Evolutionary conservation across 2,888 invertebrate genomes (phyloP), one percentile per base, ranked within the genome.

Genomic region (Callimorpha dominula): DNA sequence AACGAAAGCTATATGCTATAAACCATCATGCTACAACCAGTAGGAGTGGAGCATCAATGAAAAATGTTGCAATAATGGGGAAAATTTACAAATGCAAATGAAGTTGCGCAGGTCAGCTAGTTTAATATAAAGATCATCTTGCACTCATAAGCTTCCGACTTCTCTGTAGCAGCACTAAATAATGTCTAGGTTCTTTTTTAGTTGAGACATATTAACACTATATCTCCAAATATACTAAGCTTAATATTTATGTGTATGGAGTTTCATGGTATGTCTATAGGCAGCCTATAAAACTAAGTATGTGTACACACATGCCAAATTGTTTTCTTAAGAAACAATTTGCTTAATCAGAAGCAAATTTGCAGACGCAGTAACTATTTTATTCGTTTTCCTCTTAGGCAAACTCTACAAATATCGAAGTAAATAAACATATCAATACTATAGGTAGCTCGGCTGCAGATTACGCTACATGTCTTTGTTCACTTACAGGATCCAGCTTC

Each of bases 401-500:
- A 20, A 57, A 57, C 11, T 60, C 9, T 60, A 60, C 14, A 31
- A 50, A 50, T 15, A 50, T 50, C 5, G 15, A 50, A 31, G 6
- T 60, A 1, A 6, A 60, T 60, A 14, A 6, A 31, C 31, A 31
- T 31, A 14, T 60, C 31, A 31, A 5, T 4, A 60, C 60, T 20
- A 20, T 14, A 60, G 20, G 20, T 12, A 1, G 31, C 31, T 12
- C 5, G 2, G 1, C 31, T 12, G 14, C 12, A 5, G 14, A 31
- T 14, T 6, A 1, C 20, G 40, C 43, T 62, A 72, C n/a, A n/a
- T 49, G 50, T 50, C 14, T 31, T 60, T 52, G n/a, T 14, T 42
- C 46, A 80, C 81, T 96, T 96, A 98, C 98, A 81, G 98, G 98
- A 90, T 98, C 98, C 74, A 97, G 92, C 90, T 97, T 97, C 92